These are phyloP conservation scores for Lottia scabra DNA, from an alignment of 2,888 invertebrate species.

Conservation along the genomic window DNA sequence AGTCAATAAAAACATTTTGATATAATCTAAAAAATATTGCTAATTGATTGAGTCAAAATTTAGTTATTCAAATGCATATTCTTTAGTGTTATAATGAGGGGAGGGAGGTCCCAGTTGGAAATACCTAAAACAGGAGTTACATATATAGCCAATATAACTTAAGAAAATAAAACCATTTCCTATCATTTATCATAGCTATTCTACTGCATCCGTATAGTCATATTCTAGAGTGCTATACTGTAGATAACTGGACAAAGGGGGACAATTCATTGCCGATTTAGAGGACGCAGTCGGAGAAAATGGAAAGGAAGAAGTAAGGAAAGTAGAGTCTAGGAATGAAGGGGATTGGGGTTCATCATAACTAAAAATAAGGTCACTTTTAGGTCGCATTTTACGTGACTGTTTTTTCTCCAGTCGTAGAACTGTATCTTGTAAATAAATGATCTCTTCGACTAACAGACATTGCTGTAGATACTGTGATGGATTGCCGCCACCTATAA, in stretches of 20 bases:
- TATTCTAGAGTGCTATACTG: conserved; percentile 52
- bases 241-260: conserved; percentile 49
- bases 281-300: conserved; percentile 47
- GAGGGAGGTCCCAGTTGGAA: too few relatives aligned
- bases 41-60: too few relatives aligned
- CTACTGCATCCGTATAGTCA: conserved; percentile 43
- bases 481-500: conserved; percentile 77
- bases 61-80: too few relatives aligned
- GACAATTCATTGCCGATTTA: conserved; percentile 41
- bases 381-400: conserved; percentile 33
- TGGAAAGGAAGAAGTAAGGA: conserved; percentile 59
- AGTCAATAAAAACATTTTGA: too few relatives aligned
- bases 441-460: conserved; percentile 68
- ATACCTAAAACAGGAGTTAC: too few relatives aligned
- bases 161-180: too few relatives aligned
- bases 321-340: conserved; percentile 43
- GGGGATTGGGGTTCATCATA: conserved; percentile 34
- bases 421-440: conserved; percentile 59
- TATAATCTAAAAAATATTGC: too few relatives aligned
- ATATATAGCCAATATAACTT: too few relatives aligned
- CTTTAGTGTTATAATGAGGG: too few relatives aligned
- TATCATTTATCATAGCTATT: conserved; percentile 17
- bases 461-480: conserved; percentile 68
- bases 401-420: conserved; percentile 35
- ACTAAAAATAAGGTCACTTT: conserved; percentile 56